These are phyloP conservation scores for Fragum sueziense DNA, from an alignment of 2,888 invertebrate genomes.

Conservation along the genomic window DNA sequence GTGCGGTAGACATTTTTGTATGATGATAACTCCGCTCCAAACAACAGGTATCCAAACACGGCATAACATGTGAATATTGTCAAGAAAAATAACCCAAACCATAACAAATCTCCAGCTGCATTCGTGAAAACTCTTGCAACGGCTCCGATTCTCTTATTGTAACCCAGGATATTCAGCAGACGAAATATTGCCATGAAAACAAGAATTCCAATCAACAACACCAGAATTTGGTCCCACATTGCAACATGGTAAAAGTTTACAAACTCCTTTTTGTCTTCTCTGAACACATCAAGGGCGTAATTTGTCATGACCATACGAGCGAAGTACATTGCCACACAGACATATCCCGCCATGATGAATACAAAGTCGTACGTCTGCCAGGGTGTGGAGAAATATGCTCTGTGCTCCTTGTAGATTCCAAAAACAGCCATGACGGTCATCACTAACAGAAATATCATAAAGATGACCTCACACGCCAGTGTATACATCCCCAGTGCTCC, in stretches of 20 bases:
- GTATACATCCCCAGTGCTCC: conserved; percentile 63
- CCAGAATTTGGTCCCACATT: conserved; percentile 67
- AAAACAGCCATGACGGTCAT: conserved; percentile 54
- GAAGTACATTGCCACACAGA: conserved; percentile 61
- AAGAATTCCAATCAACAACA: conserved; percentile 62
- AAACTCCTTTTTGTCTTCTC: conserved; percentile 67
- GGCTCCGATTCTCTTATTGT: conserved; percentile 66
- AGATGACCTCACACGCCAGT: conserved; percentile 63
- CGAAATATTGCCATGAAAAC: conserved; percentile 68
- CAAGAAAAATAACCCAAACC: conserved; percentile 68
- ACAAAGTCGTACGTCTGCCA: conserved; percentile 69
- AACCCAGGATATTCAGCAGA: conserved; percentile 69
- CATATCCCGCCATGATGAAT: conserved; percentile 53
- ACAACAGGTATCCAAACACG: conserved; percentile 66
- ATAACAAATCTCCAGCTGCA: conserved; percentile 64
- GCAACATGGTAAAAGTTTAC: conserved; percentile 72
- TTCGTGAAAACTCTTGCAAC: conserved; percentile 63
- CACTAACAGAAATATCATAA: conserved; percentile 57
- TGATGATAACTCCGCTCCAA: conserved; percentile 61
- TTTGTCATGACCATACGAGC: conserved; percentile 56
- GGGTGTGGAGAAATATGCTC: conserved; percentile 57
- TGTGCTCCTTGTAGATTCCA: conserved; percentile 55
- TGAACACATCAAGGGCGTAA: conserved; percentile 61
- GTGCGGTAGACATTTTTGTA: conserved; percentile 65
- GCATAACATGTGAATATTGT: conserved; percentile 64